These are phyloP conservation scores for Hestina assimilis DNA, from an alignment of 1,140 invertebrate species.

Conservation along the genomic window DNA sequence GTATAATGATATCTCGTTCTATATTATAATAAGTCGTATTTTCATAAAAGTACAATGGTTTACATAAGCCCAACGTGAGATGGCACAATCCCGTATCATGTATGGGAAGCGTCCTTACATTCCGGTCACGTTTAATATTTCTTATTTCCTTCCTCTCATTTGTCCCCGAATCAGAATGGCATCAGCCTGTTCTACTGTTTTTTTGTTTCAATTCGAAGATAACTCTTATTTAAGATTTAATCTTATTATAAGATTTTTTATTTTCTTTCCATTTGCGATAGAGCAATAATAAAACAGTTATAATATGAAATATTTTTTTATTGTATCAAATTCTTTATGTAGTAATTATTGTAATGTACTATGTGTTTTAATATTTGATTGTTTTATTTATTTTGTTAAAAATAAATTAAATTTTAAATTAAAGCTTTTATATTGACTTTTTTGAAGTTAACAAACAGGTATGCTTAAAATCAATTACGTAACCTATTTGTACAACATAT, in stretches of 20 bases:
- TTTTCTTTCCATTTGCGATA: slow-evolving; percentile 15
- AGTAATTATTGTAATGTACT: too few relatives aligned
- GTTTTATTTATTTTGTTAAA: too few relatives aligned
- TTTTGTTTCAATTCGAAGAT: slow-evolving; percentile 45
- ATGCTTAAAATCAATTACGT: too few relatives aligned
- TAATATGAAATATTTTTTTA: too few relatives aligned
- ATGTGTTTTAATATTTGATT: too few relatives aligned
- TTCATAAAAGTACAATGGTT: slow-evolving; percentile 66
- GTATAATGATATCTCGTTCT: slow-evolving; percentile 47
- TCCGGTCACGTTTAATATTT: slow-evolving; percentile 76
- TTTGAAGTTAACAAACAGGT: too few relatives aligned
- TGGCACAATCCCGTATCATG: slow-evolving; percentile 53
- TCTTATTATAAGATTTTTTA: too few relatives aligned
- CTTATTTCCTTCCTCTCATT: slow-evolving; percentile 76
- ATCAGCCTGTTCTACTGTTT: slow-evolving; percentile 61
- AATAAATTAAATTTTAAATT: too few relatives aligned
- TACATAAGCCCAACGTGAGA: slow-evolving; percentile 61
- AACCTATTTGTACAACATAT: too few relatives aligned
- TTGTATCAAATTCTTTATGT: too few relatives aligned
- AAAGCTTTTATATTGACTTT: too few relatives aligned
- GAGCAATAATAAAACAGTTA: too few relatives aligned
- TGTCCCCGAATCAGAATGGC: slow-evolving; percentile 66
- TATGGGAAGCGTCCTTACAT: slow-evolving; percentile 65
- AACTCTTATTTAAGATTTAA: slow-evolving; percentile 21
- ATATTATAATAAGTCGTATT: slow-evolving; percentile 60